A percentile compares a stretch with the other conserved stretches of the same genome.
These are phyloP conservation scores for Drosophila vallismaia DNA, from an alignment of 2,888 invertebrate genomes.

Conservation along the genomic window DNA sequence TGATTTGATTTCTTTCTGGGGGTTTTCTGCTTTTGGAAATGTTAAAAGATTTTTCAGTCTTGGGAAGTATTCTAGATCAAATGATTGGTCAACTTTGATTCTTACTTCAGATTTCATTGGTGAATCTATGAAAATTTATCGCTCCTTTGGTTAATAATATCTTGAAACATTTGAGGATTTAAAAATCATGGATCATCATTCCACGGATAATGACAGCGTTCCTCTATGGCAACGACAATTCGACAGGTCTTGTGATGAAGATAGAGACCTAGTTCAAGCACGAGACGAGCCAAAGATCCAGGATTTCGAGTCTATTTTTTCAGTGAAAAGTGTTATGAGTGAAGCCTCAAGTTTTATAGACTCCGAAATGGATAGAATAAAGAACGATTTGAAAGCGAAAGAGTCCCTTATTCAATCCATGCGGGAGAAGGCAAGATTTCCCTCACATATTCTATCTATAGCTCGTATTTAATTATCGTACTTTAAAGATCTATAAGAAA, in stretches of 20 bases:
- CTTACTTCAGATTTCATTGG: not conserved
- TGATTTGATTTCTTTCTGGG: constrained; percentile 19
- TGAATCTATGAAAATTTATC: not conserved
- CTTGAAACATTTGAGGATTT: not conserved
- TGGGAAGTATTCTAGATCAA: not conserved
- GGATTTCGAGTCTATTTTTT: not conserved
- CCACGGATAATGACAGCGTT: not conserved
- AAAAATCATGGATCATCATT: not conserved
- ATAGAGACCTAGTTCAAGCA: not conserved
- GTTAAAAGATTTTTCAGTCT: no score
- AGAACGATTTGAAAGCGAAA: not conserved
- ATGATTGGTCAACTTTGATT: not conserved
- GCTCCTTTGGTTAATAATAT: constrained; percentile 6
- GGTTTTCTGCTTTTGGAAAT: not conserved
- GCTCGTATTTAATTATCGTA: not conserved
- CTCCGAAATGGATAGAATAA: not conserved
- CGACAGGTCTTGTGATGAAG: not conserved
- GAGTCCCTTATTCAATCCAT: constrained; percentile 5
- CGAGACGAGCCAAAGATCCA: not conserved
- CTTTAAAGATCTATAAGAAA: no score
- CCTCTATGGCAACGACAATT: not conserved
- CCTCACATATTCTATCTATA: not conserved
- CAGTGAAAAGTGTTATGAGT: not conserved
- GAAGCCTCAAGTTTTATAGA: not conserved
- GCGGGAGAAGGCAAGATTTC: not conserved